phyloP scores from a whole-genome alignment of 2,797 vertebrate species.

The Alfaro cultratus region DNA sequence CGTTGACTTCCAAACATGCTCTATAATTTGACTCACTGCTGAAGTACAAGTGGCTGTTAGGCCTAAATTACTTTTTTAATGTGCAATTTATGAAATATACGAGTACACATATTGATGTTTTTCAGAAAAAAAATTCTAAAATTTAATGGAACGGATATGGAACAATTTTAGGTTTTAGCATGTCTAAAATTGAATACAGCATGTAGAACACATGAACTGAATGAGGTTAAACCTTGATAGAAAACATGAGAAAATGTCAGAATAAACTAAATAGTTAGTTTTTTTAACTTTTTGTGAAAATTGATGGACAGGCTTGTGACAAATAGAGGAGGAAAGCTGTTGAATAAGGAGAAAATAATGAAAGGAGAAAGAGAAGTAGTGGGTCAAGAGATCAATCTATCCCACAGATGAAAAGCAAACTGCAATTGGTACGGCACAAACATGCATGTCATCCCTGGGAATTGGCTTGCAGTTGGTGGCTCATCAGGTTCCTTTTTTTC shows the following conservation, averaged over 20 bases:
- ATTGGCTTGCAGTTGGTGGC: constrained; percentile 65
- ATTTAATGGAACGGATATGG: not conserved
- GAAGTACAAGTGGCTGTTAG: not conserved
- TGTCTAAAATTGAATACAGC: not conserved
- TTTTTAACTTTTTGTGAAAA: constrained; percentile 25
- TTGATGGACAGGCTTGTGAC: constrained; percentile 23
- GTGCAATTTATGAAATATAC: not conserved
- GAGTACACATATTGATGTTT: not conserved
- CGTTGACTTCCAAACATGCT: not conserved
- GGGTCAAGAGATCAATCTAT: constrained; percentile 77
- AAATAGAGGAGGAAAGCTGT: constrained; percentile 31
- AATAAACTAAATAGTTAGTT: constrained; percentile 16
- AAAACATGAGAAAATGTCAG: constrained; percentile 4
- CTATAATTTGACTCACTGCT: not conserved
- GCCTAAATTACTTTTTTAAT: constrained; percentile 2
- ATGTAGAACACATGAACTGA: not conserved
- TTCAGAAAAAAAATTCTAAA: not conserved
- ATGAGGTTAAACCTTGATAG: not conserved
- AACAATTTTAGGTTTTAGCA: not conserved
- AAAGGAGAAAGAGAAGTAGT: constrained; percentile 4
- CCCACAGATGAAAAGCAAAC: constrained; percentile 81
- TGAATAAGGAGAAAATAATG: constrained; percentile 13
- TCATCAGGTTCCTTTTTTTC: constrained; percentile 53
- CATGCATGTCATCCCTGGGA: constrained; percentile 72
- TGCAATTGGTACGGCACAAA: constrained; percentile 73